phyloP scores from a whole-genome alignment of 2,113 vertebrate species.

The Chascanopsetta lugubris region DNA sequence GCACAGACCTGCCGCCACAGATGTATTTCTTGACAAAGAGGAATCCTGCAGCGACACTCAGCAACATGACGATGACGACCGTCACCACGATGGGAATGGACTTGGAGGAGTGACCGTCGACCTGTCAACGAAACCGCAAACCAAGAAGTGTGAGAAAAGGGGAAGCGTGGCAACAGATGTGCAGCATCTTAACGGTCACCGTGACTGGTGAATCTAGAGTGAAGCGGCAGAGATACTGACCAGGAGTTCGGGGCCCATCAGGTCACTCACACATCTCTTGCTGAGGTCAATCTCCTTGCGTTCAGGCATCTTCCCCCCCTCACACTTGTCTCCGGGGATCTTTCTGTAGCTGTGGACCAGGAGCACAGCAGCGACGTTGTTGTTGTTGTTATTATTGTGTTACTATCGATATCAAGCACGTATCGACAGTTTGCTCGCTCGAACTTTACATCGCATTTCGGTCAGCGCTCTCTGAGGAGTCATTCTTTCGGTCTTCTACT shows the following conservation, averaged over 20 bases:
- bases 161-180: background rate
- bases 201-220: background rate
- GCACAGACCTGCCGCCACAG: constrained; percentile 91
- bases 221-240: constrained; percentile 51
- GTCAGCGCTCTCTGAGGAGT: background rate
- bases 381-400: background rate
- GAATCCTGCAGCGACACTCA: constrained; percentile 79
- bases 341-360: constrained; percentile 87
- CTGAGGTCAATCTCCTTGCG: constrained; percentile 88
- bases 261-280: constrained; percentile 83
- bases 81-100: constrained; percentile 80
- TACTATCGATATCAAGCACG: no score
- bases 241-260: constrained; percentile 67
- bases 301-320: constrained; percentile 81
- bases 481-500: constrained; percentile 15
- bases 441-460: background rate
- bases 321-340: constrained; percentile 93
- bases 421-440: background rate
- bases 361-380: constrained; percentile 20
- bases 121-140: constrained; percentile 44
- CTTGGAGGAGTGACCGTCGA: constrained; percentile 67
- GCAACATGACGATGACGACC: constrained; percentile 83
- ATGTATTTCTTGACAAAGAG: constrained; percentile 92
- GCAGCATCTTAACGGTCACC: background rate
- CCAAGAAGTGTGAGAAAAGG: background rate